Evolutionary conservation across 2,113 vertebrate genomes (phyloP).

Genomic region (Gymnarchus niloticus): DNA sequence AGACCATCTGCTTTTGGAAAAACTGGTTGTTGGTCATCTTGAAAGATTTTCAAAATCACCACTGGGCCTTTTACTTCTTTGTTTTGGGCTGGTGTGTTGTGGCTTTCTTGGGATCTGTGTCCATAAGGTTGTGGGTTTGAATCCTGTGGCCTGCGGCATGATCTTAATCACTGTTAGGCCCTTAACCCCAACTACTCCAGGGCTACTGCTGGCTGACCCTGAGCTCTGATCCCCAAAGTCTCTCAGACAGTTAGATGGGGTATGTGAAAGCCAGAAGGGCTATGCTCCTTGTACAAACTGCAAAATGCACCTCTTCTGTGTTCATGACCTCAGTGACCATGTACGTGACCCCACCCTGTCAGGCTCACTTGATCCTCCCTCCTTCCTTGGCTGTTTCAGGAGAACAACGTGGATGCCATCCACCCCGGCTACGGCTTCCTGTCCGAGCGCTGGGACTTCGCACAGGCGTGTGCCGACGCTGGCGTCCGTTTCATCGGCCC

Average conservation of each 20-base stretch:
- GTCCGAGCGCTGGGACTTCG: conserved; percentile 67
- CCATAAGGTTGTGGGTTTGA: background rate
- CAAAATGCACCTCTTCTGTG: background rate
- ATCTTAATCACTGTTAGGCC: background rate
- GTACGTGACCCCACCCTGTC: background rate
- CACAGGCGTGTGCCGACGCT: conserved; percentile 68
- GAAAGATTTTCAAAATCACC: background rate
- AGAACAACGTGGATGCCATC: conserved; percentile 67
- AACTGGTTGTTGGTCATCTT: background rate
- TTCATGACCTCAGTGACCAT: background rate
- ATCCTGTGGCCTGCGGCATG: no score
- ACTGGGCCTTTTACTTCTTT: no score
- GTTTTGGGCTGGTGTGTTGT: no score
- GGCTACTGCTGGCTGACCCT: background rate
- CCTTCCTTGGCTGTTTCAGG: conserved; percentile 42
- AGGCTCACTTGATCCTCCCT: background rate
- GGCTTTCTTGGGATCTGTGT: background rate
- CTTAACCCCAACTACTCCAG: background rate
- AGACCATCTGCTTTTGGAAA: background rate
- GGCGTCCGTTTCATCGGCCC: conserved; percentile 72
- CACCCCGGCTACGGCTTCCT: conserved; percentile 76
- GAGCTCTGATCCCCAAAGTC: background rate
- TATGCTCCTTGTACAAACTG: background rate
- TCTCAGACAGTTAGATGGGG: background rate
- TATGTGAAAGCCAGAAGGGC: background rate